These are phyloP conservation scores for Pseudopipra pipra DNA, from an alignment of 2,113 vertebrate species.

Conservation along the genomic window DNA sequence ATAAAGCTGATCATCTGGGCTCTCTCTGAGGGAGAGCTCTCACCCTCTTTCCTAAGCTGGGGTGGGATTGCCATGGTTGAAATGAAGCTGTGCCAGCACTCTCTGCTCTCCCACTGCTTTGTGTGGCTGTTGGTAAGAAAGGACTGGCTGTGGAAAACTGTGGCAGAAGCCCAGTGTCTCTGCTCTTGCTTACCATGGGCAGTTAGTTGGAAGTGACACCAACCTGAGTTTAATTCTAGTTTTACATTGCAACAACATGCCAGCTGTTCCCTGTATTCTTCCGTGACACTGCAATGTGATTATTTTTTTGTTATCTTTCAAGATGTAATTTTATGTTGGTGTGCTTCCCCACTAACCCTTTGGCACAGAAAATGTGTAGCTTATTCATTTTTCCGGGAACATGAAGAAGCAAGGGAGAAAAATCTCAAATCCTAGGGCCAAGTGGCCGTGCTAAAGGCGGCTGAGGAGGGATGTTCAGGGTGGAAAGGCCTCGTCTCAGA, in stretches of 20 bases:
- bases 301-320: constrained; percentile 64
- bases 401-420: not conserved
- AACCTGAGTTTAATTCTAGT: constrained; percentile 69
- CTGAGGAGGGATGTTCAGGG: not conserved
- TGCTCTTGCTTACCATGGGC: constrained; percentile 32
- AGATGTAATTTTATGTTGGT: constrained; percentile 16
- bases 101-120: not conserved
- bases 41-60: rapidly evolving
- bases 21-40: not conserved
- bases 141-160: not conserved
- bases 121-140: not conserved
- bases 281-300: constrained; percentile 36
- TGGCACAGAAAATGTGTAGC: not conserved
- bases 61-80: not conserved
- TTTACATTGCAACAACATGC: constrained; percentile 63
- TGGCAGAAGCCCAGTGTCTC: not conserved
- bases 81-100: not conserved
- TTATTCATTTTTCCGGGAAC: not conserved
- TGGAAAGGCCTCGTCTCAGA: not conserved
- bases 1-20: not conserved
- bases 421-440: not conserved
- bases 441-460: not conserved
- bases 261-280: constrained; percentile 66
- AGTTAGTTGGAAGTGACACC: constrained; percentile 69
- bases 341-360: constrained; percentile 24